phyloP scores from a whole-genome alignment of 2,797 vertebrate species.

The Neosalanx taihuensis region DNA sequence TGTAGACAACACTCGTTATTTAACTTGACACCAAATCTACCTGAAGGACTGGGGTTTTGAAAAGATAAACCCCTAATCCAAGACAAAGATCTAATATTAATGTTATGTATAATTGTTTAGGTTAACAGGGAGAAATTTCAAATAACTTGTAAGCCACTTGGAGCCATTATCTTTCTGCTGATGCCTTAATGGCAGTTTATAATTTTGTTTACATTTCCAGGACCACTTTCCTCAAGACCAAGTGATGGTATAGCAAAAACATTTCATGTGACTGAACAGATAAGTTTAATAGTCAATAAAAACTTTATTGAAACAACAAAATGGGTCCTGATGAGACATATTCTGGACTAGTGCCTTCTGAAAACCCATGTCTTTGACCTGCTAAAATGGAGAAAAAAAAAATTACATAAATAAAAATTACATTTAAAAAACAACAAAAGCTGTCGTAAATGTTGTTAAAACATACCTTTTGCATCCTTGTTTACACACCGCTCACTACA shows the following conservation, averaged over 20 bases:
- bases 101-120: neutral
- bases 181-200: neutral
- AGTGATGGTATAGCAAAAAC: neutral
- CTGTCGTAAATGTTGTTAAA: neutral
- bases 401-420: neutral
- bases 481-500: conserved; percentile 65
- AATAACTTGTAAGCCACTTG: too few species aligned
- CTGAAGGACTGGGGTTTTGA: too few species aligned
- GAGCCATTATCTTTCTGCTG: neutral
- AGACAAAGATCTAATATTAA: too few species aligned
- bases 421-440: neutral
- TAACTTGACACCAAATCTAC: too few species aligned
- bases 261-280: neutral
- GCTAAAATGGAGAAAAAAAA: neutral
- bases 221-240: too few species aligned
- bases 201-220: neutral
- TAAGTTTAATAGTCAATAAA: neutral
- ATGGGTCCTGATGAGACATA: conserved; percentile 67
- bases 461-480: conserved; percentile 40
- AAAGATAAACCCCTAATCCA: too few species aligned
- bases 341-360: conserved; percentile 1
- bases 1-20: too few species aligned
- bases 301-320: conserved; percentile 32
- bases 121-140: neutral
- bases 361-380: conserved; percentile 55